These are phyloP conservation scores for Nymphalis c-album DNA, from an alignment of 2,888 invertebrate genomes.

Conservation along the genomic window DNA sequence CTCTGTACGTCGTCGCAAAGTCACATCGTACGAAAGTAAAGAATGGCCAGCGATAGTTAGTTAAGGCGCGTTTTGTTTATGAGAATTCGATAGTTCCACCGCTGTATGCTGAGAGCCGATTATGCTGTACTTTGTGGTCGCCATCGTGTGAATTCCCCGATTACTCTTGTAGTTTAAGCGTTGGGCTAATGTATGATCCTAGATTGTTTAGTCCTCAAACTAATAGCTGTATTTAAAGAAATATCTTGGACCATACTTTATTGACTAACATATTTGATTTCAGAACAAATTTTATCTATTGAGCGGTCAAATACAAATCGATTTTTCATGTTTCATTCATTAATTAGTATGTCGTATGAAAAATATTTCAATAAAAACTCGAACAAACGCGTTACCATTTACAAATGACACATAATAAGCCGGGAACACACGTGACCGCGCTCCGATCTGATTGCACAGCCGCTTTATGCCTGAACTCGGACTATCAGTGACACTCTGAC, in stretches of 20 bases:
- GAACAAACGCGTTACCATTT: background rate
- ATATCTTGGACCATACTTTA: background rate
- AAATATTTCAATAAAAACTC: background rate
- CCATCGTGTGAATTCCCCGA: conserved; percentile 38
- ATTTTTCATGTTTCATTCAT: no score
- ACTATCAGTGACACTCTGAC: conserved; percentile 46
- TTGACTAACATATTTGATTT: background rate
- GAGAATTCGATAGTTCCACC: conserved; percentile 42
- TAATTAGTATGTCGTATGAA: background rate
- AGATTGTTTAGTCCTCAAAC: conserved; percentile 27
- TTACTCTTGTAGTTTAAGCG: conserved; percentile 33
- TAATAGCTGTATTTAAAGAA: conserved; percentile 6
- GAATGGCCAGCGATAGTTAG: conserved; percentile 29
- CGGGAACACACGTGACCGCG: conserved; percentile 8
- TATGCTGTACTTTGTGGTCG: conserved; percentile 41
- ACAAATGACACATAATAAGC: conserved; percentile 11
- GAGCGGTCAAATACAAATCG: no score
- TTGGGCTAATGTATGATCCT: conserved; percentile 19
- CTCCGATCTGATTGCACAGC: conserved; percentile 23
- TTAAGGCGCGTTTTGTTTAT: conserved; percentile 42
- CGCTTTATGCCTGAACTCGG: conserved; percentile 38
- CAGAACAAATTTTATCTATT: background rate
- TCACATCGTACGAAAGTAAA: conserved; percentile 28
- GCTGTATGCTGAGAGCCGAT: conserved; percentile 41
- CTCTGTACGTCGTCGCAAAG: conserved; percentile 15